Evolutionary conservation across 2,113 vertebrate genomes (phyloP).

Genomic region (Anguilla rostrata): DNA sequence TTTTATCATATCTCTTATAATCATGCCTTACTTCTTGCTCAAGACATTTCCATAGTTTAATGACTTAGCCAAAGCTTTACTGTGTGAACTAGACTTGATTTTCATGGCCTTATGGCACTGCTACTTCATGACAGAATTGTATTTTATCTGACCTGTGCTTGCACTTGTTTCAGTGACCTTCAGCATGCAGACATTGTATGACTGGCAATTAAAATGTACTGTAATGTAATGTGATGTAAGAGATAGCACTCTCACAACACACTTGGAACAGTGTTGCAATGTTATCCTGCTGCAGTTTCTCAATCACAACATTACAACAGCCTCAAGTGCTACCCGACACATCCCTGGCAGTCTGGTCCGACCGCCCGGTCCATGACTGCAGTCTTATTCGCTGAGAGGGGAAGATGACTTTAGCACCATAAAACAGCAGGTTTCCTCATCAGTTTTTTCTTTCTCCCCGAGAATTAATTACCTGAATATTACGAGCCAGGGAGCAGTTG

Average conservation of each 20-base stretch:
- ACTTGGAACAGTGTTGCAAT: not conserved
- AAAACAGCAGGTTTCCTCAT: conserved; percentile 12
- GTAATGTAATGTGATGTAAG: too few relatives aligned
- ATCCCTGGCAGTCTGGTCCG: not conserved
- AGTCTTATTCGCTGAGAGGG: not conserved
- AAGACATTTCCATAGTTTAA: too few relatives aligned
- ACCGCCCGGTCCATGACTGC: not conserved
- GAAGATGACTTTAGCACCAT: not conserved
- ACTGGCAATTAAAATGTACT: too few relatives aligned
- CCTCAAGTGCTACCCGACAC: not conserved
- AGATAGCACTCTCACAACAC: not conserved
- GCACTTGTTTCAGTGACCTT: too few relatives aligned
- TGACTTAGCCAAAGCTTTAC: too few relatives aligned
- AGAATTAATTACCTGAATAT: conserved; percentile 30
- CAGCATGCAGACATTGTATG: too few relatives aligned
- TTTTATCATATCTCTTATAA: too few relatives aligned
- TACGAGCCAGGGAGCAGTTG: not conserved
- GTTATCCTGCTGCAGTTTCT: not conserved
- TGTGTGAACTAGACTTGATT: too few relatives aligned
- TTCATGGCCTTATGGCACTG: too few relatives aligned
- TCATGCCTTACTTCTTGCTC: too few relatives aligned
- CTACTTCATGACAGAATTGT: too few relatives aligned
- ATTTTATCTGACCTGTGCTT: too few relatives aligned
- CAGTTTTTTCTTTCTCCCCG: not conserved
- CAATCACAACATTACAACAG: not conserved